Percentiles rank a stretch among this genome's conserved stretches.
These are phyloP conservation scores for Castor canadensis DNA, from an alignment of 2,113 vertebrate species.

Conservation along the genomic window DNA sequence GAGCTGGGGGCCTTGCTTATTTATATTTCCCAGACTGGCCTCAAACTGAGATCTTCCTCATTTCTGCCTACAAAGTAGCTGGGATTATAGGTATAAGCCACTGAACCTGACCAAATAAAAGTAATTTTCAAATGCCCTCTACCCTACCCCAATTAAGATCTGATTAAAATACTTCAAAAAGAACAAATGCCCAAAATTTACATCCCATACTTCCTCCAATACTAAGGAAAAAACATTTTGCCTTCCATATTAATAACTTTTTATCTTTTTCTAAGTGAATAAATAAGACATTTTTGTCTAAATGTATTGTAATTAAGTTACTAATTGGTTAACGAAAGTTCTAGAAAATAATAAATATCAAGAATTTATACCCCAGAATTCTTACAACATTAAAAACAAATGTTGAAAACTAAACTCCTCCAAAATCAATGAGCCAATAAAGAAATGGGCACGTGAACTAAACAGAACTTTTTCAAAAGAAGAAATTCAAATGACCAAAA, in stretches of 20 bases:
- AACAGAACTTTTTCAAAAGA: too few relatives aligned
- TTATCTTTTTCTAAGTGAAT: constrained; percentile 25
- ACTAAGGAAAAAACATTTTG: constrained; percentile 16
- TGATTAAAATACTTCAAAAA: constrained; percentile 31
- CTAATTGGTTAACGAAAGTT: not conserved
- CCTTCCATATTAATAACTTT: constrained; percentile 1
- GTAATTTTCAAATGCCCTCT: not conserved
- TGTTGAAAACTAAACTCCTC: too few relatives aligned
- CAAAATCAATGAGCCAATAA: too few relatives aligned
- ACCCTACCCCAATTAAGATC: not conserved
- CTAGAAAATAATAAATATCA: constrained; percentile 4
- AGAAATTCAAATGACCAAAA: too few relatives aligned
- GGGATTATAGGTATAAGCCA: too few relatives aligned
- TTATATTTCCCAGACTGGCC: too few relatives aligned
- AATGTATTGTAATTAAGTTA: not conserved
- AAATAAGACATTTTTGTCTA: not conserved
- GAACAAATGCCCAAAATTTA: constrained; percentile 1
- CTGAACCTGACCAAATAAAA: constrained; percentile 37
- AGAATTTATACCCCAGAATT: not conserved
- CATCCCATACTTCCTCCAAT: not conserved
- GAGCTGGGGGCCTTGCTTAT: too few relatives aligned
- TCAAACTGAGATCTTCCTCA: too few relatives aligned
- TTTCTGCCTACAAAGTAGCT: too few relatives aligned
- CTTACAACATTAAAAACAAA: constrained; percentile 25
- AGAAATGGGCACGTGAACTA: too few relatives aligned